Evolutionary conservation across 2,797 vertebrate species (phyloP).

Genomic region (Odontamblyopus rebecca): DNA sequence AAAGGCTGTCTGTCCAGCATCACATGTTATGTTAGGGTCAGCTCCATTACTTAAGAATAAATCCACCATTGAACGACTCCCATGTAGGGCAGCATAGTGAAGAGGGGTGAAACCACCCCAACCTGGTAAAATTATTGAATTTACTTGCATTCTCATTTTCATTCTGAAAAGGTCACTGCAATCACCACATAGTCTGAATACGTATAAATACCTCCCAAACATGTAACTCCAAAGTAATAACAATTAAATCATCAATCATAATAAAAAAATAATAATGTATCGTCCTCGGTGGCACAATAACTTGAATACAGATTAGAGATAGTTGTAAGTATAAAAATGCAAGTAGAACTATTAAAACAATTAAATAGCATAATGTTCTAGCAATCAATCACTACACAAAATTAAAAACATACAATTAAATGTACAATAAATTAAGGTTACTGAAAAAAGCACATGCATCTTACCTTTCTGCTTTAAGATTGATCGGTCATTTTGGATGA

Average conservation of each 20-base stretch:
- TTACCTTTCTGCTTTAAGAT: conserved; percentile 76
- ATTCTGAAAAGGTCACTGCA: neutral
- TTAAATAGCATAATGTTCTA: neutral
- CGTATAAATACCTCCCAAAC: no score
- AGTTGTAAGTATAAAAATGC: neutral
- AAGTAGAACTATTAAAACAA: neutral
- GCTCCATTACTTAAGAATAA: conserved; percentile 77
- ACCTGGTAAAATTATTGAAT: conserved; percentile 54
- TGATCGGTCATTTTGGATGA: conserved; percentile 67
- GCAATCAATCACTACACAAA: neutral
- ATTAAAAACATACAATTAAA: neutral
- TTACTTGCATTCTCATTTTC: neutral
- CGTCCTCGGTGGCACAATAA: neutral
- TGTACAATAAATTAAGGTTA: neutral
- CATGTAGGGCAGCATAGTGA: conserved; percentile 79
- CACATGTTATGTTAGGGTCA: conserved; percentile 77
- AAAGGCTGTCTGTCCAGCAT: conserved; percentile 81
- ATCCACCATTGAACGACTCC: conserved; percentile 72
- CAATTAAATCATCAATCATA: no score
- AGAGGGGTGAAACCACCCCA: conserved; percentile 83
- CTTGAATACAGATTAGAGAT: no score
- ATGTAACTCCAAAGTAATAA: neutral
- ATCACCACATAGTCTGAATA: neutral
- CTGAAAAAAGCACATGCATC: neutral
- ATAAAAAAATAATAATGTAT: neutral